Evolutionary conservation across 1,140 invertebrate genomes (phyloP).

Genomic region (Aphis craccivora): DNA sequence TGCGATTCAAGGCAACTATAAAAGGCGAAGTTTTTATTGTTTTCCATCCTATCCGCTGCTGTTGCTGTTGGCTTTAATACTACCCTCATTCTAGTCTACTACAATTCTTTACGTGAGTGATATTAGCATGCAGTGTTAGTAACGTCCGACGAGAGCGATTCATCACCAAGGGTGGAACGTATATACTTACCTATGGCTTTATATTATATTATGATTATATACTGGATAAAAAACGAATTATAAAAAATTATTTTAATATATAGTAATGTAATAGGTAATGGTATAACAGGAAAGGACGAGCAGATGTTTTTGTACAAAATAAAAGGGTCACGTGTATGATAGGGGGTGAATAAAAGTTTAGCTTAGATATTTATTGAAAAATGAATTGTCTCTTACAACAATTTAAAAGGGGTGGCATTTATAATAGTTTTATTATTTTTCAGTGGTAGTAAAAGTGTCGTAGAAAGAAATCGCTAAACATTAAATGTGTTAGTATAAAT

Average conservation of each 20-base stretch:
- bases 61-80: background rate
- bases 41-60: background rate
- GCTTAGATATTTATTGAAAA: slow-evolving; percentile 33
- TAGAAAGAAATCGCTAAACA: background rate
- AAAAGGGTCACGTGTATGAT: slow-evolving; percentile 30
- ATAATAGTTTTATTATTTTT: background rate
- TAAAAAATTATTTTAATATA: slow-evolving; percentile 39
- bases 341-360: slow-evolving; percentile 21
- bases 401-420: background rate
- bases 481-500: background rate
- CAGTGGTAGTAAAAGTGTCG: background rate
- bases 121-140: slow-evolving; percentile 11
- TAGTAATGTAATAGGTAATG: slow-evolving; percentile 19
- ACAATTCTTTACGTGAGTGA: background rate
- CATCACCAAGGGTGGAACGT: background rate
- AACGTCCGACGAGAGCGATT: background rate
- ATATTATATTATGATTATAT: background rate
- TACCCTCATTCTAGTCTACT: background rate
- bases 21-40: slow-evolving; percentile 46
- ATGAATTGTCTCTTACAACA: background rate
- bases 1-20: slow-evolving; percentile 17
- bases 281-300: background rate
- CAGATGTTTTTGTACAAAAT: slow-evolving; percentile 45
- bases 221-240: background rate
- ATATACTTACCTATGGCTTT: background rate